phyloP scores from a whole-genome alignment of 2,888 invertebrate genomes.

The Myopa tessellatipennis region DNA sequence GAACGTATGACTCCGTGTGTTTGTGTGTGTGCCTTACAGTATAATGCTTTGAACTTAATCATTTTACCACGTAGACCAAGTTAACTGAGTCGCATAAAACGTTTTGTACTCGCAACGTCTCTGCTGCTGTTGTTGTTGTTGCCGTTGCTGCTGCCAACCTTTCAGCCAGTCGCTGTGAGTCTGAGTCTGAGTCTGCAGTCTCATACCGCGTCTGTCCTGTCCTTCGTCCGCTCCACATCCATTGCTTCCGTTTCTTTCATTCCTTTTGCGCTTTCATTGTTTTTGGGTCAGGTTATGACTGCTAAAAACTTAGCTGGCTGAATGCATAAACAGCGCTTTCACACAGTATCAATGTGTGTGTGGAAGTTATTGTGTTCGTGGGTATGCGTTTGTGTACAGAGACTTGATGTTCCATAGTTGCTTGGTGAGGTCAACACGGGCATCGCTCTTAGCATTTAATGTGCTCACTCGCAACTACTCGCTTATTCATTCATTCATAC shows the following conservation, averaged over 20 bases:
- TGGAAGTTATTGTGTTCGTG: neutral
- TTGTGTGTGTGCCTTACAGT: slow-evolving; percentile 15
- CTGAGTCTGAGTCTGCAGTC: neutral
- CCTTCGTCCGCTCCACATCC: neutral
- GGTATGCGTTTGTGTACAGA: too few relatives aligned
- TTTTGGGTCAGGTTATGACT: slow-evolving; percentile 22
- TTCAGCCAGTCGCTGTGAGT: too few relatives aligned
- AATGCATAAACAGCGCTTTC: neutral
- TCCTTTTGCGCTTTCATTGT: neutral
- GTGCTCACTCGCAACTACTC: neutral
- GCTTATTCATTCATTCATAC: neutral
- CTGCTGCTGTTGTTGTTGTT: neutral
- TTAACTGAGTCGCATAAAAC: slow-evolving; percentile 42
- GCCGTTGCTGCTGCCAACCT: neutral
- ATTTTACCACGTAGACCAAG: slow-evolving; percentile 40
- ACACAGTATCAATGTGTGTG: neutral
- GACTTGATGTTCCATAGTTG: too few relatives aligned
- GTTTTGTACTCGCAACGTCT: slow-evolving; percentile 23
- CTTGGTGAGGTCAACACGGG: neutral
- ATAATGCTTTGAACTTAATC: slow-evolving; percentile 40
- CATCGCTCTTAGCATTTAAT: slow-evolving; percentile 8
- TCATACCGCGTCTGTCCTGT: neutral
- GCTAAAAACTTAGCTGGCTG: neutral
- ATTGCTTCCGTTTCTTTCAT: neutral
- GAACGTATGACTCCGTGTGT: neutral